Conservation (phyloP, 2,888 invertebrate species). For the Terebella lapidaria region DNA sequence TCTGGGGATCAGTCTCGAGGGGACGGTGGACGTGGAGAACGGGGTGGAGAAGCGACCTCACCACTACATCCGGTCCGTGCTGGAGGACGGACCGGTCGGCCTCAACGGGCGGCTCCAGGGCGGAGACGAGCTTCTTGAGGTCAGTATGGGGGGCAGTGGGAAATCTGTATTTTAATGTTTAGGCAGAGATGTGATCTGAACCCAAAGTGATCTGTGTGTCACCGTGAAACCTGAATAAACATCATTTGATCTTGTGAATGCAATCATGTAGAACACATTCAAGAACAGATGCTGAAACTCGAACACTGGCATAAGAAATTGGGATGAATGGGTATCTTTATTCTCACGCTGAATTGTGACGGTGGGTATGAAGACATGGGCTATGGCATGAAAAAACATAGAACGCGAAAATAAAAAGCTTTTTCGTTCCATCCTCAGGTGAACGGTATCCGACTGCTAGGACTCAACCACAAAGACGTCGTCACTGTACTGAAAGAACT, state of each 20-base stretch:
- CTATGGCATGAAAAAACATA: too few relatives aligned
- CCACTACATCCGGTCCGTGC: slow-evolving; percentile 94
- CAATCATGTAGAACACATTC: too few relatives aligned
- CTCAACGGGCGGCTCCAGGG: slow-evolving; percentile 81
- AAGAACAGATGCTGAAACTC: too few relatives aligned
- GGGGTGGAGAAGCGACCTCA: slow-evolving; percentile 96
- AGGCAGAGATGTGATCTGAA: too few relatives aligned
- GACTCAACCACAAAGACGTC: slow-evolving; percentile 92
- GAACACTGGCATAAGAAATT: too few relatives aligned
- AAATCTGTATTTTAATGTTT: not conserved
- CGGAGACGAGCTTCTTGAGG: slow-evolving; percentile 90
- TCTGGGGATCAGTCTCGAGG: slow-evolving; percentile 92
- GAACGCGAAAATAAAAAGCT: too few relatives aligned
- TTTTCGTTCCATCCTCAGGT: slow-evolving; percentile 61
- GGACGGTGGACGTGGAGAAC: slow-evolving; percentile 93
- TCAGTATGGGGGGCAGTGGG: slow-evolving; percentile 85
- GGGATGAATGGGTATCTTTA: too few relatives aligned
- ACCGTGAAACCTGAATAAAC: too few relatives aligned
- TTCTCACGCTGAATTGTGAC: too few relatives aligned
- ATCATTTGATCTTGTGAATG: too few relatives aligned
- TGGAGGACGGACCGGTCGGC: slow-evolving; percentile 97
- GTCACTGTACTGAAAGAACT: slow-evolving; percentile 87
- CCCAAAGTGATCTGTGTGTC: too few relatives aligned
- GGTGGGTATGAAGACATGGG: too few relatives aligned
- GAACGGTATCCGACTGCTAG: slow-evolving; percentile 73